Conservation (phyloP, 1,140 invertebrate genomes). For the Drosophila truncata region DNA sequence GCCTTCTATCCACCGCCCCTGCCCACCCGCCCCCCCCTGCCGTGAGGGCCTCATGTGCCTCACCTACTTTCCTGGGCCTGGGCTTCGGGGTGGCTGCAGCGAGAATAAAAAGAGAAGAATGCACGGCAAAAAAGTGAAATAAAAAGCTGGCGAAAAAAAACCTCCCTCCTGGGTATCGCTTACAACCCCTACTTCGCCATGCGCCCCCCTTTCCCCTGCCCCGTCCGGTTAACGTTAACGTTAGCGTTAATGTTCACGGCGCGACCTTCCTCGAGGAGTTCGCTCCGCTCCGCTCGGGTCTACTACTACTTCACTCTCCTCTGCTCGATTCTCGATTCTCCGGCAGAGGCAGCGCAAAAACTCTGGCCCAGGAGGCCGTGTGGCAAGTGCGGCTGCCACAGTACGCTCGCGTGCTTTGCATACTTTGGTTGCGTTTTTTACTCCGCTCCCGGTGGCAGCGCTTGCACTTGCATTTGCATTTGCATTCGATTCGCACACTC, state of each 20-base stretch:
- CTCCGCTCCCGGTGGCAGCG: slow-evolving; percentile 56
- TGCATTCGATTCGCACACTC: slow-evolving; percentile 27
- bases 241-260: slow-evolving; percentile 62
- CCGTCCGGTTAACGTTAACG: slow-evolving; percentile 48
- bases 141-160: slow-evolving; percentile 39
- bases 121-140: slow-evolving; percentile 38
- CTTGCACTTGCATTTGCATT: slow-evolving; percentile 32
- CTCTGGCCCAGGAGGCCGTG: slow-evolving; percentile 44
- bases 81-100: slow-evolving; percentile 65
- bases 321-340: slow-evolving; percentile 41
- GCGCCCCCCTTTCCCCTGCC: neutral
- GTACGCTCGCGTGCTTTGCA: slow-evolving; percentile 85
- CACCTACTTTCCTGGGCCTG: slow-evolving; percentile 69
- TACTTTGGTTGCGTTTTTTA: slow-evolving; percentile 84
- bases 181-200: slow-evolving; percentile 61
- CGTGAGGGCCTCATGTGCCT: slow-evolving; percentile 69
- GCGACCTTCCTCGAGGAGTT: slow-evolving; percentile 74
- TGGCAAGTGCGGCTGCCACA: slow-evolving; percentile 52
- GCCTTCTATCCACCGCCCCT: slow-evolving; percentile 10
- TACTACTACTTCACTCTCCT: slow-evolving; percentile 21
- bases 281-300: slow-evolving; percentile 43
- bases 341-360: slow-evolving; percentile 37
- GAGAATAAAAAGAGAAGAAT: slow-evolving; percentile 51
- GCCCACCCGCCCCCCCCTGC: neutral
- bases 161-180: slow-evolving; percentile 77